Base-by-base conservation (phyloP, 2,113 vertebrate species). In the Physeter macrocephalus region DNA sequence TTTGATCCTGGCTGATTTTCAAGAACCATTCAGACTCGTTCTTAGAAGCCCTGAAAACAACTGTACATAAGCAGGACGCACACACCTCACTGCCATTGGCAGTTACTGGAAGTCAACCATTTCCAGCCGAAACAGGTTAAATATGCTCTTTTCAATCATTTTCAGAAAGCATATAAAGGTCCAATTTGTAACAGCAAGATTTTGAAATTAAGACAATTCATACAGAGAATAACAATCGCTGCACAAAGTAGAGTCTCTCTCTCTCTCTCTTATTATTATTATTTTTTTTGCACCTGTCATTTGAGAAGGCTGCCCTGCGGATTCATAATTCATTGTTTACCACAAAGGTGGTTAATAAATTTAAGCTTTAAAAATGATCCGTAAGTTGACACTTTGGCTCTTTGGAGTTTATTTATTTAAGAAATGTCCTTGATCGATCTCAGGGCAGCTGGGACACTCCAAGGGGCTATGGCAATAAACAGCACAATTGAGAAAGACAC, bases 41-140 rank as follows among this genome's bases (percentile, higher is more conserved):
- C 96, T 98, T 36, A 98, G 96, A 98, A 98, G 98, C 98, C 97
- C 88, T 95, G 95, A 98, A 97, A 98, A 98, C 98, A 95, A 77
- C 31, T 81, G 94, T 95, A 98, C 96, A 96, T 94, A 97, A 98
- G 98, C 97, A 97, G 98, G 96, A 96, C 74, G 2, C 82, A 59
- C 78, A 98, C 96, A 96, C 96, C 94, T 95, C 34, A 3, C 14
- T 72, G 82, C 80, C 66, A 25, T 66, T 9, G 41, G 96, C 69
- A 52, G 12, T 93, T 13, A 69, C 94, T 96, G 92, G 85, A 66
- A 96, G 91, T 96, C 41, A 97, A 98, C 97, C 75, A 5, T 97
- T 97, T 92, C 97, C 90, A 97, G 96, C 66, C 83, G 95, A 96
- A 97, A 94, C 87, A 95, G 88, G 54, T 83, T 88, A 12, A 0